Percentiles rank a stretch among this genome's conserved stretches.
phyloP scores from a whole-genome alignment of 2,113 vertebrate species.

The Eupsittula cactorum region DNA sequence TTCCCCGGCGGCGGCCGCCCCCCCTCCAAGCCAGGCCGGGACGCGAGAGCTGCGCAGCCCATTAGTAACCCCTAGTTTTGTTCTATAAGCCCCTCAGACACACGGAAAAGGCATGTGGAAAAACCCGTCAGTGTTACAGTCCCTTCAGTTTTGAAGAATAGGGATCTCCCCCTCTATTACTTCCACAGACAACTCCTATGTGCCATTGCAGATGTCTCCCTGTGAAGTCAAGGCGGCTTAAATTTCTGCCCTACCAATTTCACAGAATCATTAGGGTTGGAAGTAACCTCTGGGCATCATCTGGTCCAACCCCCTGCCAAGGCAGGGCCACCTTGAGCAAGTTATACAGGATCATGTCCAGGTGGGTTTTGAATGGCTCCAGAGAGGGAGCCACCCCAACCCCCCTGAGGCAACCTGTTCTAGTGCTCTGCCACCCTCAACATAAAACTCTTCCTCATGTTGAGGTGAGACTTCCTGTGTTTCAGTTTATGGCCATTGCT shows the following conservation, averaged over 20 bases:
- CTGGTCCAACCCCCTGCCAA: neutral
- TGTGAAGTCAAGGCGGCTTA: neutral
- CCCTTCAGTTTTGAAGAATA: neutral
- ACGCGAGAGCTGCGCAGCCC: neutral
- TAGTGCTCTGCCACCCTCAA: neutral
- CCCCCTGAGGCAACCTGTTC: neutral
- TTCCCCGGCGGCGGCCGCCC: neutral
- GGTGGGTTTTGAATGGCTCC: neutral
- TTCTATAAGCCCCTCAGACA: neutral
- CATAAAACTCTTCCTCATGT: neutral
- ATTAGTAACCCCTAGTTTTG: neutral
- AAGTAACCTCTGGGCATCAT: neutral
- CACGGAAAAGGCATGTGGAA: neutral
- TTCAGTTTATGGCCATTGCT: neutral
- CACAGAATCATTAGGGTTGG: neutral
- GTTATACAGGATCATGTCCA: neutral
- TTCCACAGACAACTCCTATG: neutral
- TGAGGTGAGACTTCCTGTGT: neutral
- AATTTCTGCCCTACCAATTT: neutral
- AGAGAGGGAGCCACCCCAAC: neutral
- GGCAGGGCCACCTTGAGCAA: neutral
- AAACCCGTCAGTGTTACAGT: neutral
- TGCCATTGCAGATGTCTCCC: neutral
- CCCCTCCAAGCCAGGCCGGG: no score
- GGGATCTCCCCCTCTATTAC: rapidly evolving